Percentiles rank a stretch among this genome's conserved stretches.
Conservation (phyloP, 2,797 vertebrate species). For the Channallabes apus region DNA sequence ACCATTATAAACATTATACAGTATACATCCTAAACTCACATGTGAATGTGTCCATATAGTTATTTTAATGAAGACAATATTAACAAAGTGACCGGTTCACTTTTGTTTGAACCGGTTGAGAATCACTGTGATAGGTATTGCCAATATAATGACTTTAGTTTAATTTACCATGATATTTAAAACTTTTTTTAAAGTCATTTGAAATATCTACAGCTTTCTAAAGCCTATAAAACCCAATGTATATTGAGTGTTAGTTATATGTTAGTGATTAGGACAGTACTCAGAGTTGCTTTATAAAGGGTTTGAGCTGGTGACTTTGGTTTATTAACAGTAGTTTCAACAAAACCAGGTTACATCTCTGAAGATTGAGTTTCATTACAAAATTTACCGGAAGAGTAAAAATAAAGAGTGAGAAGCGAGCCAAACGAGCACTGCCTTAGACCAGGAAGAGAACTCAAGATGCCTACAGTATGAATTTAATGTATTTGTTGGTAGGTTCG, state of each 20-base stretch:
- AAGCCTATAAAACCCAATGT: background rate
- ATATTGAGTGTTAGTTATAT: background rate
- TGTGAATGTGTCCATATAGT: too few species aligned
- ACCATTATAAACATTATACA: too few species aligned
- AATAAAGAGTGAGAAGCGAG: background rate
- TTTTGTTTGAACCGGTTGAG: background rate
- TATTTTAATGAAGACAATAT: background rate
- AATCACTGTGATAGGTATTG: background rate
- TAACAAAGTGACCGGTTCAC: background rate
- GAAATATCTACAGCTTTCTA: background rate
- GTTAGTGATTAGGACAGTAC: background rate
- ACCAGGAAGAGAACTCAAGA: background rate
- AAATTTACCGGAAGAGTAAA: background rate
- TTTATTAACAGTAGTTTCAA: constrained; percentile 3
- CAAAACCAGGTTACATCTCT: background rate
- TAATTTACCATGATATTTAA: background rate
- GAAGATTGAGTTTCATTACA: background rate
- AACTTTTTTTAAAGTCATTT: background rate
- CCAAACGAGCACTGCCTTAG: background rate
- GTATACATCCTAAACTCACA: too few species aligned
- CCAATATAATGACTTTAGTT: background rate
- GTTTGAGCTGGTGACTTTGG: background rate
- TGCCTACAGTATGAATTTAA: background rate
- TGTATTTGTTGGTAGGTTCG: background rate
- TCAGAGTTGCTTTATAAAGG: constrained; percentile 4